Base-by-base conservation (phyloP, 2,797 vertebrate species). In the Triplophysa bombifrons region DNA sequence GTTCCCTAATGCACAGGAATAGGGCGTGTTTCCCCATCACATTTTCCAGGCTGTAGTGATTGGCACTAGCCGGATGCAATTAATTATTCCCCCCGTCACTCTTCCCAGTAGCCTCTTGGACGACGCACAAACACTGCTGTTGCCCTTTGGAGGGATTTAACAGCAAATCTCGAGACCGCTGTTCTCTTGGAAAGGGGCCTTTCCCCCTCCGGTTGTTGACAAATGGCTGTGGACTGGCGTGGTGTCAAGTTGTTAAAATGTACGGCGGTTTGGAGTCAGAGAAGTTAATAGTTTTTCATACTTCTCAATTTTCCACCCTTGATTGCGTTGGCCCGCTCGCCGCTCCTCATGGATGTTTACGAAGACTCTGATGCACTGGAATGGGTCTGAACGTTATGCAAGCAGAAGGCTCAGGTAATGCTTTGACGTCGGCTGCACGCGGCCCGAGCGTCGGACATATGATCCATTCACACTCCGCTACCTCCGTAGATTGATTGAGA, bases 201-300 rank as follows among this genome's bases (percentile, higher is more conserved):
- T 83, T 75, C 78, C 41, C 84, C 82, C 67, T 72, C 60, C 71
- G 74, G 76, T 76, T 85, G 84, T 83, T 84, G 84, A 85, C 73
- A 85, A 80, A 85, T 80, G 76, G 76, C 79, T 85, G 60, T 74
- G 76, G 76, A 85, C 80, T 83, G 84, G 82, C 82, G 69, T 82
- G 74, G 75, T 82, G 80, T 85, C 82, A 82, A 84, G 80, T 68
- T 73, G 82, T 80, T 82, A 58, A 85, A 85, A 84, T 70, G 58
- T 82, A 83, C 65, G 69, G 53, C 48, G 72, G 78, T 78, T 79
- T 48, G 25, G 82, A 82, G 80, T 85, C 84, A 78, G 82, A 66
- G 78, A 85, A 77, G 82, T 74, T 84, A 82, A 83, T 83, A 80
- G 80, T 69, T 85, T 82, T 82, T 84, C 82, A 80, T 81, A 82